Base-by-base conservation (phyloP, 2,888 invertebrate genomes). In the Nomada hirtipes region DNA sequence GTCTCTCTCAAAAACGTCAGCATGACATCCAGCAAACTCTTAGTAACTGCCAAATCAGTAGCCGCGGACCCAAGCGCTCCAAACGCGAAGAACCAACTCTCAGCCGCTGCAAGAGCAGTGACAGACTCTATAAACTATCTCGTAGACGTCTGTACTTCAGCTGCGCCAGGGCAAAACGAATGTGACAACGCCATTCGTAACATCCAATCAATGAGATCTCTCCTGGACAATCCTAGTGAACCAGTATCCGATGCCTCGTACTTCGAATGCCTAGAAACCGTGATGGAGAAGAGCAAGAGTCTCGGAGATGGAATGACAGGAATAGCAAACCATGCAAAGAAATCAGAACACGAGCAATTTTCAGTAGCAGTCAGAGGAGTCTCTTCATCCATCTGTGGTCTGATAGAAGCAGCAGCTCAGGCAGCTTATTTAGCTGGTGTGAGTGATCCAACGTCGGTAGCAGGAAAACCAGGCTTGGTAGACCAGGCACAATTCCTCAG, bases 391-490 rank as follows among this genome's bases (percentile, higher is more conserved):
- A 98, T 99, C 73, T 98, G 98, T 91, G 98, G 98, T 0, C 94
- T 99, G 36, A 97, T 98, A 42, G 99, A 99, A 94, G 97, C 98
- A 63, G 97, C 98, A 0, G 98, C 98, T 0, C 99, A 99, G 94
- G 97, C 98, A 0, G 98, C 99, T 0, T 99, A 99, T 93, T 94
- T 99, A 89, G 97, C 99, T 88, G 99, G 98, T 0, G 97, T 98
- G 1, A 98, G 99, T 0, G 98, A 99, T 94, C 96, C 97, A 50
- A 97, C 97, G 1, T 98, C 98, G 79, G 97, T 97, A 23, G 97
- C 98, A 0, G 99, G 99, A 0, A 95, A 98, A 11, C 96, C 97
- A 0, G 98, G 98, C 0, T 95, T 98, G 13, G 97, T 99, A 29
- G 98, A 99, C 94, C 97, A 98, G 92, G 97, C 97, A 0, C 97